A percentile compares a stretch with the other conserved stretches of the same genome.
Evolutionary conservation across 2,888 invertebrate genomes (phyloP).

Genomic region (Hesperia comma): DNA sequence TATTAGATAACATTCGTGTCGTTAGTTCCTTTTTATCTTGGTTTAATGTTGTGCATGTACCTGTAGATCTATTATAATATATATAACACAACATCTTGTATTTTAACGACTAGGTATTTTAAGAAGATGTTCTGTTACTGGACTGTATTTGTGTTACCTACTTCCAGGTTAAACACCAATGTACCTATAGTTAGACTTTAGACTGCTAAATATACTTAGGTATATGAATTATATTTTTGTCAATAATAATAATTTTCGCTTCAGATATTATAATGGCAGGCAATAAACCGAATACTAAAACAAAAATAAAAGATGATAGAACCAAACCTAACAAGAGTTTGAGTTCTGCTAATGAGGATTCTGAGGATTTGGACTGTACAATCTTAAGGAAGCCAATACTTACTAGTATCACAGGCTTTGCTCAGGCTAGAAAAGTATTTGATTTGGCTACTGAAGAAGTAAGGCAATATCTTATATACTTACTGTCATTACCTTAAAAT

Average conservation of each 20-base stretch:
- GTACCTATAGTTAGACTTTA: not conserved
- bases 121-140: not conserved
- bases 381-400: slow-evolving; percentile 86
- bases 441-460: slow-evolving; percentile 91
- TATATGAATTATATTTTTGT: too few species aligned
- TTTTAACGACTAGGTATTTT: slow-evolving; percentile 5
- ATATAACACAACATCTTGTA: not conserved
- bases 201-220: slow-evolving; percentile 18
- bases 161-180: slow-evolving; percentile 21
- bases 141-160: not conserved
- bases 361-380: slow-evolving; percentile 80
- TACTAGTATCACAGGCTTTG: slow-evolving; percentile 87
- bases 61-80: not conserved
- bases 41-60: slow-evolving; percentile 8
- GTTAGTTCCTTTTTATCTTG: slow-evolving; percentile 26
- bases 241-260: slow-evolving; percentile 42
- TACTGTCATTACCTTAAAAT: slow-evolving; percentile 5
- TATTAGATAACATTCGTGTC: slow-evolving; percentile 33
- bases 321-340: slow-evolving; percentile 62
- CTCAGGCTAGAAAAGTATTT: slow-evolving; percentile 88
- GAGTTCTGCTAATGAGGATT: slow-evolving; percentile 64
- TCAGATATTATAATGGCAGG: slow-evolving; percentile 69
- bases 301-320: slow-evolving; percentile 71
- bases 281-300: slow-evolving; percentile 71
- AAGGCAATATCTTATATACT: too few species aligned